These are phyloP conservation scores for Synodontis membranacea DNA, from an alignment of 2,113 vertebrate genomes.

Conservation along the genomic window DNA sequence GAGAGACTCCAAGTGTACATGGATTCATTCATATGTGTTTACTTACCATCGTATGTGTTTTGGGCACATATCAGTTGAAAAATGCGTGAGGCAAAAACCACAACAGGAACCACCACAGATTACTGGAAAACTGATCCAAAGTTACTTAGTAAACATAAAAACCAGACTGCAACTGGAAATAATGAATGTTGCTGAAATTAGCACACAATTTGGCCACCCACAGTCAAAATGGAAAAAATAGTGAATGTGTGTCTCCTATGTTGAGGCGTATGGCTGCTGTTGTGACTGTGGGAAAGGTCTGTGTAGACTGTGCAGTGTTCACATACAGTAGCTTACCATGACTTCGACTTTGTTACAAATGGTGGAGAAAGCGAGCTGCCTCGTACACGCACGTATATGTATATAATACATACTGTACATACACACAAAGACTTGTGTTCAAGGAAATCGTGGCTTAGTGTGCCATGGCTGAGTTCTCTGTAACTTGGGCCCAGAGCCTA, in stretches of 20 bases:
- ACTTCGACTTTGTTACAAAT: constrained; percentile 33
- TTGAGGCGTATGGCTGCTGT: not conserved
- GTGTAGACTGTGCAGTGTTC: not conserved
- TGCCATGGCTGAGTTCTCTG: not conserved
- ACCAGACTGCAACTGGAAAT: not conserved
- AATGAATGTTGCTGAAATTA: not conserved
- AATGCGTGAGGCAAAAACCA: not conserved
- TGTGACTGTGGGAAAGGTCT: constrained; percentile 6
- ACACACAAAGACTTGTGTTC: no score
- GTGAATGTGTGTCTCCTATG: not conserved
- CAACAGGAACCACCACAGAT: not conserved
- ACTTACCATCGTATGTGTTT: not conserved
- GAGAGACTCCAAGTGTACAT: not conserved
- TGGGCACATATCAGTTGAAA: not conserved
- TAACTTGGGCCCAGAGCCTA: not conserved
- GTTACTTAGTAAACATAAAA: not conserved
- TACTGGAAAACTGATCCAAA: not conserved
- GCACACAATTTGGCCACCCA: not conserved
- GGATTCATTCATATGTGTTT: not conserved
- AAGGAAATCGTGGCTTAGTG: not conserved
- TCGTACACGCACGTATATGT: not conserved
- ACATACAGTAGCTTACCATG: constrained; percentile 6
- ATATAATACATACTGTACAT: not conserved
- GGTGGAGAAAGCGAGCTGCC: constrained; percentile 14
- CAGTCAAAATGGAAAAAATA: constrained; percentile 18